Evolutionary conservation across 2,113 vertebrate species (phyloP).

Genomic region (Empidonax alnorum): DNA sequence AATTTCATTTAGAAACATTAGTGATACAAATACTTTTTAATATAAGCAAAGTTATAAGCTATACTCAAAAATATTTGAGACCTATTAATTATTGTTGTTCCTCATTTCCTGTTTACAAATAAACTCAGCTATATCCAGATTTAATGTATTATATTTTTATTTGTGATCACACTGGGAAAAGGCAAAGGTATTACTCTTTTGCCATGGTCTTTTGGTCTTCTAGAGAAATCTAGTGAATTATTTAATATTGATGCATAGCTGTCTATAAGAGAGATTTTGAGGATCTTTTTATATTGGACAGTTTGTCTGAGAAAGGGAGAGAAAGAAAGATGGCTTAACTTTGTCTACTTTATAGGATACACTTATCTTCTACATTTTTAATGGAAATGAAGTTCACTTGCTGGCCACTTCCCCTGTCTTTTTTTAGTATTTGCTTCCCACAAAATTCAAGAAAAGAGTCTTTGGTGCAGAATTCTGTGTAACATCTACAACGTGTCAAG

Average conservation of each 20-base stretch:
- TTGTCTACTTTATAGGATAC: not conserved
- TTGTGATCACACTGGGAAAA: not conserved
- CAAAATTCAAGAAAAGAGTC: not conserved
- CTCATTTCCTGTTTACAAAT: not conserved
- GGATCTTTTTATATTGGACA: not conserved
- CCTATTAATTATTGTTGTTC: not conserved
- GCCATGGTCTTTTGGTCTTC: not conserved
- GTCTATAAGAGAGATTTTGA: not conserved
- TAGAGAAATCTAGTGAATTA: constrained; percentile 8
- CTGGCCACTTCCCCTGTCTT: not conserved
- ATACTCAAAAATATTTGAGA: not conserved
- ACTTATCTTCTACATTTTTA: constrained; percentile 7
- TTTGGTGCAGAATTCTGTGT: not conserved
- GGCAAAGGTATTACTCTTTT: not conserved
- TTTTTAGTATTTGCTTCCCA: not conserved
- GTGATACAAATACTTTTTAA: not conserved
- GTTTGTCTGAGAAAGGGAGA: constrained; percentile 15
- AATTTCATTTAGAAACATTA: not conserved
- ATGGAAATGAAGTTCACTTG: constrained; percentile 18
- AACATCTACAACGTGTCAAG: not conserved
- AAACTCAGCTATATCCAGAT: not conserved
- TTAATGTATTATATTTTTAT: not conserved
- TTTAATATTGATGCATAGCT: not conserved
- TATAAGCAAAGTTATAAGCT: not conserved
- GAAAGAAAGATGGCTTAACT: constrained; percentile 13